Evolutionary conservation across 2,113 vertebrate genomes (phyloP), one percentile per base, ranked within the genome.

Genomic region (Phyllostomus discolor): DNA sequence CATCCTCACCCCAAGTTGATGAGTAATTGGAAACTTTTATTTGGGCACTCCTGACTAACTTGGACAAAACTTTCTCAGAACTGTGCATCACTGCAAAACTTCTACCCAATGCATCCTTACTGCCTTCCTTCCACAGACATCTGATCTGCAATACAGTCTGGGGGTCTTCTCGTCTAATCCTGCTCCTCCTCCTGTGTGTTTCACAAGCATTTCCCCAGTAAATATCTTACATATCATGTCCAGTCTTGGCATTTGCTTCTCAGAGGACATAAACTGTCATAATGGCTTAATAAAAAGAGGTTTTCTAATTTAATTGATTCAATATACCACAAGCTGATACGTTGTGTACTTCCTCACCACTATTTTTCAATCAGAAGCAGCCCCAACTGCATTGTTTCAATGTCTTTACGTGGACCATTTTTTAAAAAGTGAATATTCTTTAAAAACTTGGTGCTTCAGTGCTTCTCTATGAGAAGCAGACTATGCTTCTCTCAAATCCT

Each of bases 1-100:
- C 11, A 2, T 31, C 31, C 2, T 50, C 28, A 5, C 7, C 38
- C 26, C 10, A 11, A 0, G 10, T 9, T 24, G 4, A 16, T 22
- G 35, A 12, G 9, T 20, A 17, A 50, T 0, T 33, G 31, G 38
- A 20, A 69, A 54, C 26, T 75, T 81, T 69, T 16, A 43, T 69
- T 57, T 48, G 26, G 41, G 19, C 24, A 38, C 10, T 38, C 10
- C 38, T 48, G 16, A 62, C 62, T 38, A 28, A 10, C 41, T 70
- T 94, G 41, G 43, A 41, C 43, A 54, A 52, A 79, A 80, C 43
- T 28, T 79, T 41, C 81, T 62, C 16, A 50, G 50, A 79, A 48
- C 28, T 4, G 2, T 62, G 2, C 59, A 59, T 92, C 38, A 38
- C 15, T 54, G 11, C 10, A 5, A 50, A 88, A 67, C 28, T 4